Evolutionary conservation across 2,797 vertebrate genomes (phyloP).

Genomic region (Furcifer pardalis): DNA sequence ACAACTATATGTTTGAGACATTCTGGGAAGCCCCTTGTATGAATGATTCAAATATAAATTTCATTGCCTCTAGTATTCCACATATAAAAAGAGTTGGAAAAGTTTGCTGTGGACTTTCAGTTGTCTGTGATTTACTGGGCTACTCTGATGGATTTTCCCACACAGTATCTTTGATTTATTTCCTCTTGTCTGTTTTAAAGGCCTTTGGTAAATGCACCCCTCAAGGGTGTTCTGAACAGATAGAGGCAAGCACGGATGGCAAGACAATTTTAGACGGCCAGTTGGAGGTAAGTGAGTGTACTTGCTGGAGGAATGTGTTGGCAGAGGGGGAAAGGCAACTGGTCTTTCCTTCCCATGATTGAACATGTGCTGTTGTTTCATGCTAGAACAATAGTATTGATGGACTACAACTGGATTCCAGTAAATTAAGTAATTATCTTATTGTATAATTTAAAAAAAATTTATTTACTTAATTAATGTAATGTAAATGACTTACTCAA

Average conservation of each 20-base stretch:
- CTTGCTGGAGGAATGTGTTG: background rate
- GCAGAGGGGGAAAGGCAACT: background rate
- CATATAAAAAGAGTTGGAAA: background rate
- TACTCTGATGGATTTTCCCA: background rate
- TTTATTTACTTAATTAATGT: too few species aligned
- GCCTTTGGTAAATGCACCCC: constrained; percentile 10
- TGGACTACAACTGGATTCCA: too few species aligned
- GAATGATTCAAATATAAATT: constrained; percentile 66
- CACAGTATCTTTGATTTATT: background rate
- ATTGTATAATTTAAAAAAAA: background rate
- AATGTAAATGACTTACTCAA: too few species aligned
- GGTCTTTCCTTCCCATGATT: background rate
- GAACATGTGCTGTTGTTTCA: background rate
- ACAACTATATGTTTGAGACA: constrained; percentile 62
- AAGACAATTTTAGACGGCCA: constrained; percentile 42
- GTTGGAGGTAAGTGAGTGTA: constrained; percentile 64
- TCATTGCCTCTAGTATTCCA: constrained; percentile 18
- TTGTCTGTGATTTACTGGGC: background rate
- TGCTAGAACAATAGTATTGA: background rate
- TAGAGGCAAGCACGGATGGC: constrained; percentile 12
- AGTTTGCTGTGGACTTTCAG: background rate
- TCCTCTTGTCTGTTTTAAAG: constrained; percentile 61
- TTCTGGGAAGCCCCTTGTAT: constrained; percentile 72
- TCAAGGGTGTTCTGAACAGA: background rate
- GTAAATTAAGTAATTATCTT: constrained; percentile 1